Evolutionary conservation across 1,140 invertebrate genomes (phyloP).

Genomic region (Archivesica marissinica): DNA sequence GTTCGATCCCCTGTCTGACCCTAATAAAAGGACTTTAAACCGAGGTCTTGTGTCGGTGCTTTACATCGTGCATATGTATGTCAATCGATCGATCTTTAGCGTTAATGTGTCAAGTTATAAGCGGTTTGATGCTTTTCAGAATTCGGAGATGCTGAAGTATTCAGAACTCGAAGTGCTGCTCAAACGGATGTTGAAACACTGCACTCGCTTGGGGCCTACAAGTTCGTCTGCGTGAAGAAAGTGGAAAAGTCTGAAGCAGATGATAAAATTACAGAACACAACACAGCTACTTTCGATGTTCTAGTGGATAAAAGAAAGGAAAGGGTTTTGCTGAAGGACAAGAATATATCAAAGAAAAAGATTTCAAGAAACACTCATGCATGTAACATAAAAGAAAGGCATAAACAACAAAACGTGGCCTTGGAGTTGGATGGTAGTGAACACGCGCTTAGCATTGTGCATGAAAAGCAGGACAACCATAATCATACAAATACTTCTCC

Average conservation of each 20-base stretch:
- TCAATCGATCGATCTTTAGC: not conserved
- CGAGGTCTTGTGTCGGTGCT: too few relatives aligned
- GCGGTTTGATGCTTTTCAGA: not conserved
- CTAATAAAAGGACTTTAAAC: too few relatives aligned
- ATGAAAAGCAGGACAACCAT: not conserved
- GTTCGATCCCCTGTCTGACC: too few relatives aligned
- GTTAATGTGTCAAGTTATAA: too few relatives aligned
- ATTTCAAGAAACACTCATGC: not conserved
- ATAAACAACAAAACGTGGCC: not conserved
- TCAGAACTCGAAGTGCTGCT: conserved; percentile 40
- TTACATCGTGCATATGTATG: too few relatives aligned
- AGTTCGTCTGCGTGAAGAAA: conserved; percentile 62
- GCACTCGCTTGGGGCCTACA: conserved; percentile 32
- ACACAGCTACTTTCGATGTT: conserved; percentile 52
- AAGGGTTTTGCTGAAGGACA: conserved; percentile 45
- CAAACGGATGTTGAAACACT: conserved; percentile 5
- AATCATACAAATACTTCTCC: not conserved
- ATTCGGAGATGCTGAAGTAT: not conserved
- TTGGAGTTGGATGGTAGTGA: not conserved
- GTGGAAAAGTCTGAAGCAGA: conserved; percentile 40
- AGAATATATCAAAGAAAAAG: conserved; percentile 10
- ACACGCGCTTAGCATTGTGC: not conserved
- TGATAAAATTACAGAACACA: conserved; percentile 46
- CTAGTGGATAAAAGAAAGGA: conserved; percentile 52
- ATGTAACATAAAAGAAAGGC: not conserved